A percentile compares a stretch with the other conserved stretches of the same genome.
Evolutionary conservation across 2,797 vertebrate species (phyloP).

Genomic region (Sebastes flavidus): DNA sequence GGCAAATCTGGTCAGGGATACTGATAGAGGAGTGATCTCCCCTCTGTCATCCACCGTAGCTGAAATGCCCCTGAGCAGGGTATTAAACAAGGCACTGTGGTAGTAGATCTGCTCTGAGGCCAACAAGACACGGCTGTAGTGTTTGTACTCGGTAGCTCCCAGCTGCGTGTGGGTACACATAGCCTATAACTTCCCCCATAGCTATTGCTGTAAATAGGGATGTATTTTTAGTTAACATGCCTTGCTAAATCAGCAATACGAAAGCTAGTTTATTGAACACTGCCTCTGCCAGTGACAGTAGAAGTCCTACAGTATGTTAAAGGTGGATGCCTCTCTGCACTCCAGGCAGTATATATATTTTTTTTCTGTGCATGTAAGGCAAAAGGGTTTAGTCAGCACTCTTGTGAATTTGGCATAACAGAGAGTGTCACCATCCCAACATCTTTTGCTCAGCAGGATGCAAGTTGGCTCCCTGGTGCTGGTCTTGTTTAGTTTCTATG

Average conservation of each 20-base stretch:
- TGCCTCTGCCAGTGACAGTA: conserved; percentile 39
- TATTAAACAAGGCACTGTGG: conserved; percentile 57
- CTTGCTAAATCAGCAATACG: conserved; percentile 56
- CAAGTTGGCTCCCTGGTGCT: conserved; percentile 56
- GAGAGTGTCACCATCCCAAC: conserved; percentile 68
- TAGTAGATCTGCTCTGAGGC: conserved; percentile 52
- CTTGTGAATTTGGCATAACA: conserved; percentile 65
- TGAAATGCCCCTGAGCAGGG: conserved; percentile 57
- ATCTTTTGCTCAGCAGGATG: conserved; percentile 77
- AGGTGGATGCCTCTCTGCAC: conserved; percentile 43
- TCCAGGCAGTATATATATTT: conserved; percentile 18
- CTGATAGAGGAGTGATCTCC: conserved; percentile 45
- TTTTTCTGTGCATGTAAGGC: conserved; percentile 40
- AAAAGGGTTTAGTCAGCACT: conserved; percentile 66
- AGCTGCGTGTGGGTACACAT: conserved; percentile 51
- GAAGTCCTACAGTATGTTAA: conserved; percentile 35
- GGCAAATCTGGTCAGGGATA: conserved; percentile 32
- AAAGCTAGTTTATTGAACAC: conserved; percentile 44
- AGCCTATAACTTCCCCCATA: conserved; percentile 39
- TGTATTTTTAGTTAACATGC: conserved; percentile 57
- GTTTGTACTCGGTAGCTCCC: conserved; percentile 50
- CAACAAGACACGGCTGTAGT: conserved; percentile 49
- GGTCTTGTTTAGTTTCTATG: conserved; percentile 58
- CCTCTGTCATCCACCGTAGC: conserved; percentile 43
- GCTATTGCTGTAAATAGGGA: conserved; percentile 49